These are phyloP conservation scores for Branchipolynoe longqiensis DNA, from an alignment of 2,888 invertebrate species.

Conservation along the genomic window DNA sequence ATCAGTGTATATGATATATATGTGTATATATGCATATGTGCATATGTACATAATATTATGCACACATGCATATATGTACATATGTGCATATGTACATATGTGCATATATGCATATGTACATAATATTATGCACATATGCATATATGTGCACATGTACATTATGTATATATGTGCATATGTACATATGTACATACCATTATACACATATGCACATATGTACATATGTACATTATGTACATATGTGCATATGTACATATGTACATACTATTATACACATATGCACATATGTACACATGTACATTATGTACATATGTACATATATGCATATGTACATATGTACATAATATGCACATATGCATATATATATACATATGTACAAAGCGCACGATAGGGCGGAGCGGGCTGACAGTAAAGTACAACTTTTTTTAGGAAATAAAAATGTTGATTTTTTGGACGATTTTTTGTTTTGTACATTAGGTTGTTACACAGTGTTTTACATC, in stretches of 20 bases:
- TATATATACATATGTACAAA: conserved; percentile 4
- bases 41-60: background rate
- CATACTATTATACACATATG: background rate
- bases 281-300: background rate
- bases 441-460: no score
- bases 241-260: background rate
- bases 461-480: no score
- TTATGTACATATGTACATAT: no score
- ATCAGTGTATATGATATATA: background rate
- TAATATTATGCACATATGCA: background rate
- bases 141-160: background rate
- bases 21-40: background rate
- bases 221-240: background rate
- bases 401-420: background rate
- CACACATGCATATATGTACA: background rate
- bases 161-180: no score
- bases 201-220: background rate
- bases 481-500: no score
- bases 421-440: no score
- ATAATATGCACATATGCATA: background rate
- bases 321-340: background rate
- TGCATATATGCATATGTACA: no score
- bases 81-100: conserved; percentile 1
- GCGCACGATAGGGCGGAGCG: background rate
- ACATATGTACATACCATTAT: no score